Evolutionary conservation across 2,888 invertebrate species (phyloP), one percentile per base, ranked within the genome.

Genomic region (Drosophila demipolita): DNA sequence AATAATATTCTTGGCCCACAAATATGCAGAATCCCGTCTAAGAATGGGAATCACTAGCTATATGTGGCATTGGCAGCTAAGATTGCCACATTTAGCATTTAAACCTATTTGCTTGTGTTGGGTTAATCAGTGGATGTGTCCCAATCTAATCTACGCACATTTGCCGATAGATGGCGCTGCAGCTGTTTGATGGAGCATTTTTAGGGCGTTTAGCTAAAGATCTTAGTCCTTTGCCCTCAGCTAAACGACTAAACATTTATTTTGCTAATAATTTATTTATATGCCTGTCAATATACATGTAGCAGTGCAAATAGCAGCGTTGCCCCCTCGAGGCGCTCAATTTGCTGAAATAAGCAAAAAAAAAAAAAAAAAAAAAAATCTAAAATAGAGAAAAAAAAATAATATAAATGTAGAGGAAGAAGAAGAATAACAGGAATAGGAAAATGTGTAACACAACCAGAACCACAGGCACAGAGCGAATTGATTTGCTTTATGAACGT

Each of bases 191-290:
- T 36, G 32, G 23, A 36, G n/a, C 26, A 11, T 33, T 38, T 38
- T 26, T 3, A 36, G 50, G 68, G 55, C 67, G 58, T 61, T 58
- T 40, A 48, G 15, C 40, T 42, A 11, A 26, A 52, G 29, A 42
- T 26, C 29, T 54, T 9, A 33, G 26, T n/a, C 26, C 9, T 48
- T 26, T 15, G 48, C 15, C 48, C 1, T 9, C 15, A 26, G 85
- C 87, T 72, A 85, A 87, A 87, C 90, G 78, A 89, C 85, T 66
- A 79, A 89, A 87, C 90, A 87, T 87, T 87, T 89, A 87, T 88
- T 90, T 90, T 73, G 88, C 90, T 86, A 87, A 87, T 90, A 87
- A 87, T 87, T 87, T 87, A 87, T 90, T 90, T 87, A 87, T 90
- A 88, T 73, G 80, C 80, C 74, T 87, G 85, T 89, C 89, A 81